Conservation (phyloP, 2,113 vertebrate genomes). For the Amblyopsis rosae region DNA sequence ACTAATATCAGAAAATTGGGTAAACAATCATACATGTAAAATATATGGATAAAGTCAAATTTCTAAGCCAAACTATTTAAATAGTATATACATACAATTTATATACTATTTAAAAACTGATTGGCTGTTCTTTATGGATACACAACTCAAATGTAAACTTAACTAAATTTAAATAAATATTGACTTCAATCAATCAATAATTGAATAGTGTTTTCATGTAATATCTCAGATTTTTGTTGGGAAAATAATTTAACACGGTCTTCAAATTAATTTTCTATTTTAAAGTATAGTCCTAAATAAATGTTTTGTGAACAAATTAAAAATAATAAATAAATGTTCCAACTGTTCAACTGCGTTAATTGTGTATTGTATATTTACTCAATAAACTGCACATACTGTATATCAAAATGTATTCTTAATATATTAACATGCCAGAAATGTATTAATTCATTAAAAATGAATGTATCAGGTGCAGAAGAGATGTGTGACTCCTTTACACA, state of each 20-base stretch:
- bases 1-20: conserved; percentile 8
- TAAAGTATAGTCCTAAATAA: conserved; percentile 53
- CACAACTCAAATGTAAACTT: conserved; percentile 31
- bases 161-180: conserved; percentile 46
- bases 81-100: conserved; percentile 52
- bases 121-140: conserved; percentile 4
- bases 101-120: conserved; percentile 7
- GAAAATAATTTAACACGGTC: conserved; percentile 53
- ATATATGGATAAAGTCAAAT: neutral
- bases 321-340: conserved; percentile 81
- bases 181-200: neutral
- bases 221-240: conserved; percentile 49
- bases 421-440: no score
- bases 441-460: no score
- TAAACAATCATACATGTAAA: no score
- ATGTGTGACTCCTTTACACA: no score
- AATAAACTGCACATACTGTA: neutral
- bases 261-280: conserved; percentile 54
- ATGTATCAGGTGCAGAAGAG: no score
- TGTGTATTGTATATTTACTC: conserved; percentile 2
- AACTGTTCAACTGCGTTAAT: conserved; percentile 44
- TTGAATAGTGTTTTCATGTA: conserved; percentile 30
- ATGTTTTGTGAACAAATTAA: conserved; percentile 88
- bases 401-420: no score
- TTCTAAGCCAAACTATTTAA: conserved; percentile 27